Conservation (phyloP, 2,797 vertebrate species). For the Girardinus metallicus region DNA sequence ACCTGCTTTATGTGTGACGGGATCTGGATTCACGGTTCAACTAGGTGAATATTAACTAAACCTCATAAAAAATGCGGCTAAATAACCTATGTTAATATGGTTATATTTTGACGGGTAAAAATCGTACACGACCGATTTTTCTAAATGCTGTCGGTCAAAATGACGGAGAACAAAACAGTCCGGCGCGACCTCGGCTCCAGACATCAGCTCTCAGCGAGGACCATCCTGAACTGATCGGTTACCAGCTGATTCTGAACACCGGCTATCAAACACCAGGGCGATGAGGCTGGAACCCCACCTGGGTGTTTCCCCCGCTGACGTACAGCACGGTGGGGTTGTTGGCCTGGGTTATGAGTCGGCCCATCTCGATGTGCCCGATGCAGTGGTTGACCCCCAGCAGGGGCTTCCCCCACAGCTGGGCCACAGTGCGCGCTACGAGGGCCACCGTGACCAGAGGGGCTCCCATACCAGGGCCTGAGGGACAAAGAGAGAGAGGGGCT, state of each 20-base stretch:
- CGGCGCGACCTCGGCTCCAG: not conserved
- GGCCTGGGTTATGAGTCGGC: constrained; percentile 88
- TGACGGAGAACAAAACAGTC: too few relatives aligned
- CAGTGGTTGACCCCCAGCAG: constrained; percentile 93
- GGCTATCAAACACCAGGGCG: not conserved
- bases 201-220: not conserved
- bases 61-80: too few relatives aligned
- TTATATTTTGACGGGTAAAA: too few relatives aligned
- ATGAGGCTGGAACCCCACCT: constrained; percentile 75
- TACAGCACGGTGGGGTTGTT: constrained; percentile 90
- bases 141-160: too few relatives aligned
- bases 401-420: constrained; percentile 91
- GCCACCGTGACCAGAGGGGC: constrained; percentile 88
- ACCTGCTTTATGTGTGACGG: too few relatives aligned
- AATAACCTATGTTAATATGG: too few relatives aligned
- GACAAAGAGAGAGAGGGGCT: too few relatives aligned
- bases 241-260: not conserved
- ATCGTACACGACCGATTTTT: too few relatives aligned
- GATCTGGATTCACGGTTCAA: too few relatives aligned
- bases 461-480: constrained; percentile 92
- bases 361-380: constrained; percentile 96
- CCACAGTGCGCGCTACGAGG: constrained; percentile 88
- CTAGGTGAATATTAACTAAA: too few relatives aligned
- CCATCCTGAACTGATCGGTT: not conserved
- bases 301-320: constrained; percentile 94